Conservation (phyloP, 2,797 vertebrate species). For the Amazonetta brasiliensis region DNA sequence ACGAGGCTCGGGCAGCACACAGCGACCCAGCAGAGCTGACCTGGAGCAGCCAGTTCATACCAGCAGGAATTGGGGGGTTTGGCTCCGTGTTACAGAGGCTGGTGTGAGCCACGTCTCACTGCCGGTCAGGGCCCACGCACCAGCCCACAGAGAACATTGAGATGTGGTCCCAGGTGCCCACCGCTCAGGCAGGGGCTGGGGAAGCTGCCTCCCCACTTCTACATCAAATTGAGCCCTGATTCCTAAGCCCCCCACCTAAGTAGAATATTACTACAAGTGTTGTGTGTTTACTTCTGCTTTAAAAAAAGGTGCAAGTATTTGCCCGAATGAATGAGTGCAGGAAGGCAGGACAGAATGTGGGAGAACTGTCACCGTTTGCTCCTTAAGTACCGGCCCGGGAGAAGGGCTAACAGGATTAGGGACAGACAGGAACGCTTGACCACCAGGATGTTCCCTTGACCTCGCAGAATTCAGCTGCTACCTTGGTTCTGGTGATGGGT, state of each 20-base stretch:
- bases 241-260: neutral
- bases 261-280: neutral
- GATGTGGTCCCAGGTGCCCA: neutral
- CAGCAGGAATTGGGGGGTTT: neutral
- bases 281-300: neutral
- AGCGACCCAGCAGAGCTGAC: fast-evolving
- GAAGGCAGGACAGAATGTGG: neutral
- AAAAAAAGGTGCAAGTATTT: neutral
- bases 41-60: neutral
- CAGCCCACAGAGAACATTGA: fast-evolving
- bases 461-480: neutral
- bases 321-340: neutral
- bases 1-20: neutral
- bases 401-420: neutral
- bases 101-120: neutral
- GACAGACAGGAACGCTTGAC: neutral
- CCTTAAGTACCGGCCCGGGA: neutral
- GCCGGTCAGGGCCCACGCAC: neutral
- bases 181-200: neutral
- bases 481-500: neutral
- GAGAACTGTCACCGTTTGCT: neutral
- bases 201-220: neutral
- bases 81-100: neutral
- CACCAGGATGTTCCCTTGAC: neutral
- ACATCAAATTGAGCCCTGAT: neutral